Evolutionary conservation across 2,888 invertebrate genomes (phyloP).

Genomic region (Chalcosyrphus nemorum): DNA sequence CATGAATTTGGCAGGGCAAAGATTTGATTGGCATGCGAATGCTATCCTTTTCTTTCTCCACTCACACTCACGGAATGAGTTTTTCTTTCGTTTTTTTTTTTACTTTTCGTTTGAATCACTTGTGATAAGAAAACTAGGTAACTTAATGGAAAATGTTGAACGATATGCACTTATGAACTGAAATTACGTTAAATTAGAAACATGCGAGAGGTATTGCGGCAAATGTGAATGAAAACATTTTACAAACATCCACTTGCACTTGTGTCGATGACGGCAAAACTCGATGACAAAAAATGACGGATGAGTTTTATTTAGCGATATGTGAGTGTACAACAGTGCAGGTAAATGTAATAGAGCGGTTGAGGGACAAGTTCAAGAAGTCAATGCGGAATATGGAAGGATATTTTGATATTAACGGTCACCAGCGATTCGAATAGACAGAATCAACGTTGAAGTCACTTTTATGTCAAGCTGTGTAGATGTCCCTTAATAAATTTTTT

Average conservation of each 20-base stretch:
- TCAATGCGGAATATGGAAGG: neutral
- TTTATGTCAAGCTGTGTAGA: too few relatives aligned
- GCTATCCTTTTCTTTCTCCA: constrained; percentile 11
- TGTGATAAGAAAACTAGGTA: neutral
- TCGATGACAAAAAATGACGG: constrained; percentile 41
- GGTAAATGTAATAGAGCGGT: neutral
- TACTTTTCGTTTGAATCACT: neutral
- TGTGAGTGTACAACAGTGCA: neutral
- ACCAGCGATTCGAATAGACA: too few relatives aligned
- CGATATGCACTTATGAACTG: constrained; percentile 2
- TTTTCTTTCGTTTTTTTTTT: too few relatives aligned
- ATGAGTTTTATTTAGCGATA: neutral
- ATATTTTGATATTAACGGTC: too few relatives aligned
- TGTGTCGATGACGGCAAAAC: constrained; percentile 41
- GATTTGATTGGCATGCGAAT: neutral
- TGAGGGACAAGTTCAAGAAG: too few relatives aligned
- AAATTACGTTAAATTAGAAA: constrained; percentile 6
- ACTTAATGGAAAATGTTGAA: neutral
- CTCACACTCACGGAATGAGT: constrained; percentile 30
- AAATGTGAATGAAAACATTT: constrained; percentile 17
- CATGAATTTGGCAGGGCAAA: constrained; percentile 21
- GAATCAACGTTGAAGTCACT: too few relatives aligned
- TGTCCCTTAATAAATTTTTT: too few relatives aligned
- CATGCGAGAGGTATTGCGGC: neutral
- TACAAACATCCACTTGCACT: constrained; percentile 3